Evolutionary conservation across 2,888 invertebrate genomes (phyloP).

Genomic region (Panorpa germanica): DNA sequence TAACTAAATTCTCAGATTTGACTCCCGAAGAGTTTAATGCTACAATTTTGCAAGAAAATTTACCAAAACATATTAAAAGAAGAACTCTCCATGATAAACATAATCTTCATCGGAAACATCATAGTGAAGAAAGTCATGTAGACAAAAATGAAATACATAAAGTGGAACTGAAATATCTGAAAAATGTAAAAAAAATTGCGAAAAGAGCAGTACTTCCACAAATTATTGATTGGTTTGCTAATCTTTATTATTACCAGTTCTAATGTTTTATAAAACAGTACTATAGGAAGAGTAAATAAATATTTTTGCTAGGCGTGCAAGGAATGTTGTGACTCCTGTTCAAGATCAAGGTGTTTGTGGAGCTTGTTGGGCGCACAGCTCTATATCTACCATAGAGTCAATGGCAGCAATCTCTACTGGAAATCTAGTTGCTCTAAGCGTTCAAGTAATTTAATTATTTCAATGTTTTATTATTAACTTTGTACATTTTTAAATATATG

Average conservation of each 20-base stretch:
- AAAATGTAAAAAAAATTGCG: constrained; percentile 13
- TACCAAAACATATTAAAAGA: constrained; percentile 14
- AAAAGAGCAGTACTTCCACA: constrained; percentile 21
- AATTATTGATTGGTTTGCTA: constrained; percentile 32
- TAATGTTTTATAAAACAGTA: no score
- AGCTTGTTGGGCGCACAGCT: constrained; percentile 77
- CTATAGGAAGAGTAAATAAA: no score
- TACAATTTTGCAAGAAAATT: constrained; percentile 22
- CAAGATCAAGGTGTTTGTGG: constrained; percentile 59
- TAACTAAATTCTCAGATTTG: constrained; percentile 41
- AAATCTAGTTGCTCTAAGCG: constrained; percentile 39
- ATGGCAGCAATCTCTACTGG: constrained; percentile 54
- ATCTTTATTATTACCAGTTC: no score
- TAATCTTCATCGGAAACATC: not conserved
- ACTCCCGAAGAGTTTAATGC: constrained; percentile 36
- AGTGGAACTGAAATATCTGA: constrained; percentile 9
- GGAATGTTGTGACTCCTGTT: constrained; percentile 44
- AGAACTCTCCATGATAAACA: constrained; percentile 5
- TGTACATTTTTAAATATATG: constrained; percentile 1
- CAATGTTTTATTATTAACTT: constrained; percentile 7
- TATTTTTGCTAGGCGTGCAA: constrained; percentile 35
- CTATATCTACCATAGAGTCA: constrained; percentile 53
- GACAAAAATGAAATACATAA: not conserved
- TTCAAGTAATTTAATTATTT: constrained; percentile 35
- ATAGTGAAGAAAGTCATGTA: not conserved